A percentile compares a stretch with the other conserved stretches of the same genome.
Evolutionary conservation across 2,797 vertebrate species (phyloP).

Genomic region (Pipistrellus kuhlii): DNA sequence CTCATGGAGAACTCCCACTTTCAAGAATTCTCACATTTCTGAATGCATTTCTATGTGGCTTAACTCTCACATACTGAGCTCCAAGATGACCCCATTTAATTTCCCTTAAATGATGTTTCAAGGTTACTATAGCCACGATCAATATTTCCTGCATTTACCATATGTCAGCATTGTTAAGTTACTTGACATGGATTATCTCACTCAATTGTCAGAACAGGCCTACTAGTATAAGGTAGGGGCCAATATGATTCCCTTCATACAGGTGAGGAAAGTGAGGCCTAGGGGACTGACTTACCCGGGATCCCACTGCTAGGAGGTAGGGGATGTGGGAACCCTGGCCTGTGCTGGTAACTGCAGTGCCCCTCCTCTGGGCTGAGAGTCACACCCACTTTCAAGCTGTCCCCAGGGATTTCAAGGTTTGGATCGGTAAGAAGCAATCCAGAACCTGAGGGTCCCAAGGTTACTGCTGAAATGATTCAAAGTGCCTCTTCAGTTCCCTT

Average conservation of each 20-base stretch:
- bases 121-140: not conserved
- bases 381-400: not conserved
- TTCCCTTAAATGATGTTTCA: not conserved
- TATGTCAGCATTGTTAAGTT: not conserved
- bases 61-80: not conserved
- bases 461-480: not conserved
- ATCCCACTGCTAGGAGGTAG: not conserved
- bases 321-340: not conserved
- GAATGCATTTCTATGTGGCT: not conserved
- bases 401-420: not conserved
- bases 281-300: not conserved
- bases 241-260: not conserved
- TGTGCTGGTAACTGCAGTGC: not conserved
- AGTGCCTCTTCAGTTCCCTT: not conserved
- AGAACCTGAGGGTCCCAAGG: not conserved
- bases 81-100: not conserved
- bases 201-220: not conserved
- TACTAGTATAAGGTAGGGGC: not conserved
- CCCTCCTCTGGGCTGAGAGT: not conserved
- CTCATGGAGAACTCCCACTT: not conserved
- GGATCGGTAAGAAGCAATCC: not conserved
- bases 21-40: constrained; percentile 35
- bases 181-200: not conserved
- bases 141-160: not conserved
- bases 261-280: not conserved